Conservation (phyloP, 2,888 invertebrate genomes). For the Escarpia spicata region DNA sequence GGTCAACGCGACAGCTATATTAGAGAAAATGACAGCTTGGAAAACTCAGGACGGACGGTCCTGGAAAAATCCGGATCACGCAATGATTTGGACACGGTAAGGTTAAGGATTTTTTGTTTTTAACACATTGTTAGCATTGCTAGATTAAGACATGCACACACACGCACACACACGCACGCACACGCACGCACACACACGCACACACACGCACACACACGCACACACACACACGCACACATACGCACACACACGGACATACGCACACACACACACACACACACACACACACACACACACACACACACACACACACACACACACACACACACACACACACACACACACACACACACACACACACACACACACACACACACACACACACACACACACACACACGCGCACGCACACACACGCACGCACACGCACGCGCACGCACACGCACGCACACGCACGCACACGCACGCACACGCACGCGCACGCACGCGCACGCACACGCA, state of each 20-base stretch:
- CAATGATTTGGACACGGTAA: not conserved
- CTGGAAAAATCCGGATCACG: not conserved
- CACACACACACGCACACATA: not conserved
- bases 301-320: not conserved
- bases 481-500: too few species aligned
- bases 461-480: too few species aligned
- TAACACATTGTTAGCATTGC: not conserved
- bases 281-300: not conserved
- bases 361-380: too few species aligned
- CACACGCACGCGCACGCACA: too few species aligned
- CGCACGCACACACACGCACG: too few species aligned
- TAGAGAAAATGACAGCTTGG: not conserved
- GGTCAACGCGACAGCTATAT: not conserved
- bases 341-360: too few species aligned
- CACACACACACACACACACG: too few species aligned
- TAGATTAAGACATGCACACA: too few species aligned
- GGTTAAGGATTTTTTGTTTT: not conserved
- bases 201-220: too few species aligned
- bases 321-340: not conserved
- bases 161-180: too few species aligned
- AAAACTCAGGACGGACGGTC: not conserved
- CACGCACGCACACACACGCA: too few species aligned
- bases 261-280: conserved; percentile 1
- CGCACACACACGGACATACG: not conserved
- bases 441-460: too few species aligned